phyloP scores from a whole-genome alignment of 2,113 vertebrate genomes.

The Pedetes capensis region DNA sequence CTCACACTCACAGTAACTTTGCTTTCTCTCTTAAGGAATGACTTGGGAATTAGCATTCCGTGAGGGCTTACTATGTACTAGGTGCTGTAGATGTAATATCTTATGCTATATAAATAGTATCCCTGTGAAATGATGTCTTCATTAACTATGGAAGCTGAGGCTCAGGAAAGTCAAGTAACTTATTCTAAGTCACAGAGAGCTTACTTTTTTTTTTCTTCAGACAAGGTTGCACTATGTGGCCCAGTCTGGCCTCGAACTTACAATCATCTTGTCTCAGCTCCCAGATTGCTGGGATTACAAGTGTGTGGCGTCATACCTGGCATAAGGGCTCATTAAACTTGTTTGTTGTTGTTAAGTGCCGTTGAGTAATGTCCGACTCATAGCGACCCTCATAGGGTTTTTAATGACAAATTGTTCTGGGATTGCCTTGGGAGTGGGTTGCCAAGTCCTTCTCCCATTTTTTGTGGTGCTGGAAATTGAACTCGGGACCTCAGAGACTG shows the following conservation, averaged over 20 bases:
- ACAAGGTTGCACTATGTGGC: neutral
- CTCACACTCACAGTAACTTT: neutral
- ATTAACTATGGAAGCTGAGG: neutral
- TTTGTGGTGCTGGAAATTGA: no score
- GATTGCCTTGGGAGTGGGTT: no score
- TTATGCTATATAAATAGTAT: neutral
- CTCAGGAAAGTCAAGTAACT: neutral
- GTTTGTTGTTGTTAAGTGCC: no score
- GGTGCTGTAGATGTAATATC: neutral
- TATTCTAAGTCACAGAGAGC: neutral
- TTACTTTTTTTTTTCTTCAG: neutral
- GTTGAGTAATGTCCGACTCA: no score
- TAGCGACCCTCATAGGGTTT: no score
- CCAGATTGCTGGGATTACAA: neutral
- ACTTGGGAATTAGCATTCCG: neutral
- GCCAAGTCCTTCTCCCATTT: no score
- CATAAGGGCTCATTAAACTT: neutral
- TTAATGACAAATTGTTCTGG: no score
- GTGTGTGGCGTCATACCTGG: rapidly evolving
- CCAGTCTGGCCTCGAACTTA: neutral
- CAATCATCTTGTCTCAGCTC: neutral
- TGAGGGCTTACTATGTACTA: neutral
- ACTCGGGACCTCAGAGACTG: no score
- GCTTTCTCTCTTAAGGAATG: neutral
- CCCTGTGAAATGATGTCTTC: neutral